These are phyloP conservation scores for Neomonachus schauinslandi DNA, from an alignment of 2,113 vertebrate genomes.

Conservation along the genomic window DNA sequence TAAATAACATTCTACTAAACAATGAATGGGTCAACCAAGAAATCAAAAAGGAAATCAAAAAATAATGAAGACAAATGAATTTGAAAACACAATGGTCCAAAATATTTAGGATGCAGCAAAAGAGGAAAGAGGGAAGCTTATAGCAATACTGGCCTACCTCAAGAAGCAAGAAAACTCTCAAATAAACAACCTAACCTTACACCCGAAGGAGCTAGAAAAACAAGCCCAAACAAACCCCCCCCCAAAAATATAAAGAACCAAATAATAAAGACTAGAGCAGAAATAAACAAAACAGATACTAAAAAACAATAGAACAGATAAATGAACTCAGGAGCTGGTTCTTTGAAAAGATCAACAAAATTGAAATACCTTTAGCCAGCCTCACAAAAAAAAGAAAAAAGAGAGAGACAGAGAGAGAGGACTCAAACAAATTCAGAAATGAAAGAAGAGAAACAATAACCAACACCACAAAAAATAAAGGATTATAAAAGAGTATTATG, in stretches of 20 bases:
- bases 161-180: not conserved
- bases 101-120: not conserved
- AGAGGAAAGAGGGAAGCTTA: not conserved
- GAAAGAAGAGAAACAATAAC: not conserved
- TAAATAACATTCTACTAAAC: not conserved
- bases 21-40: not conserved
- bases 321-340: not conserved
- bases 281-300: not conserved
- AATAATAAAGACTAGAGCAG: not conserved
- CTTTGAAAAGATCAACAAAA: not conserved
- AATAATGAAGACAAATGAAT: not conserved
- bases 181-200: not conserved
- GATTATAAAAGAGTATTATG: not conserved
- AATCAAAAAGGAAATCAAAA: not conserved
- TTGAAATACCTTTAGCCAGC: not conserved
- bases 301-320: not conserved
- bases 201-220: not conserved
- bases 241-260: not conserved
- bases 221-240: not conserved
- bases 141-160: not conserved
- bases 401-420: not conserved
- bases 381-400: not conserved
- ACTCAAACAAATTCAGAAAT: not conserved
- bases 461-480: not conserved
- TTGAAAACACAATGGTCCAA: not conserved